These are phyloP conservation scores for Panagrolaimus sp. DNA, from an alignment of 1,140 invertebrate species.

Conservation along the genomic window DNA sequence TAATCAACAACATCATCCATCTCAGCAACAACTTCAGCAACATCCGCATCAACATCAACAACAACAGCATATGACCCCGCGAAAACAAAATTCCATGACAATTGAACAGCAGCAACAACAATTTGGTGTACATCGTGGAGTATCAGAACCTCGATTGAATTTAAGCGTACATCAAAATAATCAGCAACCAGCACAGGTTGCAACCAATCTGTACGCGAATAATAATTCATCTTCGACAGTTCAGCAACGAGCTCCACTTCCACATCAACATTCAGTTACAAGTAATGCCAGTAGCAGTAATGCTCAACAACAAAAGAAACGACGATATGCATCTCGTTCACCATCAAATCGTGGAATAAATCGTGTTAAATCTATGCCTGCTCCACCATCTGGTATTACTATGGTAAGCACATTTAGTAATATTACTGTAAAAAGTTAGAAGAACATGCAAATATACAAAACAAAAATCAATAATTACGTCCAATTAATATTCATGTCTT, in stretches of 20 bases:
- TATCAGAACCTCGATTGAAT: neutral
- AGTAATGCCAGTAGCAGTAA: no score
- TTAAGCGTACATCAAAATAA: neutral
- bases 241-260: neutral
- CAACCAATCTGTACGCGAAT: neutral
- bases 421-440: neutral
- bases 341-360: neutral
- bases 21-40: neutral
- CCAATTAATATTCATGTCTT: no score
- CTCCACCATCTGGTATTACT: neutral
- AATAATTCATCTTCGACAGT: neutral
- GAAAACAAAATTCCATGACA: neutral
- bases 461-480: no score
- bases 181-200: neutral
- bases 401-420: slow-evolving; percentile 1
- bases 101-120: neutral
- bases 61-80: neutral
- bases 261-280: neutral
- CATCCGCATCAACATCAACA: no score
- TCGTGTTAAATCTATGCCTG: slow-evolving; percentile 4
- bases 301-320: neutral
- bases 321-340: neutral
- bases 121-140: neutral
- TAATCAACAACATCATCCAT: no score
- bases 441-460: no score